Percentiles rank a stretch among this genome's conserved stretches.
Conservation (phyloP, 2,113 vertebrate genomes). For the Cervus canadensis region DNA sequence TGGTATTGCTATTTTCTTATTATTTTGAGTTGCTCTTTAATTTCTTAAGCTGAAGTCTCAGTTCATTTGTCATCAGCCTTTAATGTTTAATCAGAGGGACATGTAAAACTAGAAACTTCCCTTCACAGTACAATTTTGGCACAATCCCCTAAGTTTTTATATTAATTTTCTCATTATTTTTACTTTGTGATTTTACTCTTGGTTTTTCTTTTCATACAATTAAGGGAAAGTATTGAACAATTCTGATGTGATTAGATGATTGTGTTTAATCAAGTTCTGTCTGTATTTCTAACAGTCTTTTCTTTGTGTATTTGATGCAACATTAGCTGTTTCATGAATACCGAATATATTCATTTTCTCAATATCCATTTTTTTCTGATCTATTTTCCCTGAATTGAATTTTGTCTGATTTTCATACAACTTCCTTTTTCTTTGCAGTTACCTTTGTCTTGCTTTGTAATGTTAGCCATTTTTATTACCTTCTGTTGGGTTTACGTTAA, state of each 20-base stretch:
- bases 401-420: not conserved
- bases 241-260: not conserved
- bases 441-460: not conserved
- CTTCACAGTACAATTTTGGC: not conserved
- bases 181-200: not conserved
- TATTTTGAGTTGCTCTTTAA: not conserved
- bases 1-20: not conserved
- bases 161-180: not conserved
- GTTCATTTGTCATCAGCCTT: not conserved
- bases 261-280: not conserved
- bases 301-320: not conserved
- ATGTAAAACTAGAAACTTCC: not conserved
- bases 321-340: not conserved
- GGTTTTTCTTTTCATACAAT: not conserved
- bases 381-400: not conserved
- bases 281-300: not conserved
- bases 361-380: not conserved
- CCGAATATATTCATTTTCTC: not conserved
- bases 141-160: not conserved
- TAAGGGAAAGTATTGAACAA: not conserved
- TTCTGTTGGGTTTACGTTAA: not conserved
- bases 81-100: not conserved
- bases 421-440: not conserved
- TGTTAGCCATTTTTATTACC: not conserved
- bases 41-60: not conserved